Evolutionary conservation across 2,113 vertebrate species (phyloP).

Genomic region (Noctilio leporinus): DNA sequence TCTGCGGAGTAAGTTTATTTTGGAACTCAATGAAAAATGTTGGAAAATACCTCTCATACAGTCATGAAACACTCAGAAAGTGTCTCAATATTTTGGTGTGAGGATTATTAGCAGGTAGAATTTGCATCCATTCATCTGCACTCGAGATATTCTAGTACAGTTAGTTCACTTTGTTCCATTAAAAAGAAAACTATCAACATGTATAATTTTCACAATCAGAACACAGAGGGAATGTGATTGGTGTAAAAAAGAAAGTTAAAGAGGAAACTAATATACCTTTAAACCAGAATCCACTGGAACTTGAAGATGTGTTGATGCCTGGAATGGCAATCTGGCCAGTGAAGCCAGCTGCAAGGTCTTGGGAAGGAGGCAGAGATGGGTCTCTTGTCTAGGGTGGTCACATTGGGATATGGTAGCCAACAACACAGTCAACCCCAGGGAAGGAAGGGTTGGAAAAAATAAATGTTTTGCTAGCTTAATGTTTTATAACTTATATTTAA

Average conservation of each 20-base stretch:
- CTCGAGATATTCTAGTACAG: background rate
- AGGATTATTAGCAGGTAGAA: background rate
- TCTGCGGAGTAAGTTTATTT: background rate
- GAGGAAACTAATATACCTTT: background rate
- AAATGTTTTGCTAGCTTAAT: background rate
- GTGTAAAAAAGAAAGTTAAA: constrained; percentile 1
- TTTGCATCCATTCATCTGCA: background rate
- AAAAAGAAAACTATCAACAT: background rate
- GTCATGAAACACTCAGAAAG: background rate
- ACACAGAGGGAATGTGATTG: background rate
- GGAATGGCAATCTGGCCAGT: background rate
- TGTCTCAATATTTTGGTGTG: background rate
- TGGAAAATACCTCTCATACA: background rate
- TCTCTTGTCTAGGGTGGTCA: background rate
- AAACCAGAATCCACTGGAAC: background rate
- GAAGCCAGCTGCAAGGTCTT: background rate
- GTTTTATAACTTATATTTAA: constrained; percentile 31
- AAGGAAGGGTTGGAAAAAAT: background rate
- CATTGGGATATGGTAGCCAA: background rate
- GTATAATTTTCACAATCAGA: background rate
- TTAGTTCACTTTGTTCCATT: constrained; percentile 5
- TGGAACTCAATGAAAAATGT: constrained; percentile 13
- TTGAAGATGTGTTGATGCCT: background rate
- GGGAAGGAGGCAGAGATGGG: background rate
- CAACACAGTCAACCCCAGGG: background rate